Conservation (phyloP, 2,113 vertebrate species). For the Dermatemys mawii region DNA sequence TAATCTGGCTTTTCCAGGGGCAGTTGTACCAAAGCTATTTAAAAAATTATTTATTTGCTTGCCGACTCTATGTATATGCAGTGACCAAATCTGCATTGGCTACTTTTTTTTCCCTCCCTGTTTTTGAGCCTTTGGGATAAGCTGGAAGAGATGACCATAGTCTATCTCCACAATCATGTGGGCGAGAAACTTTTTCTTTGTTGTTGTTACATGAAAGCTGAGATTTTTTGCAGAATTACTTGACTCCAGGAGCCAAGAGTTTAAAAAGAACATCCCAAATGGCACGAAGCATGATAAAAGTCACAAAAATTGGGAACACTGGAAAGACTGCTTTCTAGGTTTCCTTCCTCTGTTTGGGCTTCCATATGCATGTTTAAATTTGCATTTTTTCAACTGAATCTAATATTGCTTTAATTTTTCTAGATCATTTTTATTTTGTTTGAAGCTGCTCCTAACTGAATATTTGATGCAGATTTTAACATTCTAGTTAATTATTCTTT, state of each 20-base stretch:
- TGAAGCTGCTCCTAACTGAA: not conserved
- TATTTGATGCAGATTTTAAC: not conserved
- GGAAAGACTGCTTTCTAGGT: too few relatives aligned
- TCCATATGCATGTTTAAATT: not conserved
- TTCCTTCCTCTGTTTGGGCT: too few relatives aligned
- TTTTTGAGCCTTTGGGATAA: not conserved
- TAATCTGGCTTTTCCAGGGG: not conserved
- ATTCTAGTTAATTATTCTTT: not conserved
- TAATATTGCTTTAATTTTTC: not conserved
- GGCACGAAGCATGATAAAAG: not conserved
- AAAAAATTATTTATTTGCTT: not conserved
- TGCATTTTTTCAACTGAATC: not conserved
- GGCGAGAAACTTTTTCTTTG: not conserved
- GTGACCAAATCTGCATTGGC: not conserved
- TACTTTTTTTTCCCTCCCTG: not conserved
- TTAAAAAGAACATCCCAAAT: not conserved
- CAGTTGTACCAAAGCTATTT: not conserved
- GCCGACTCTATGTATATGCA: not conserved
- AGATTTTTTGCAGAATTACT: not conserved
- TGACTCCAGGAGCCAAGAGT: not conserved
- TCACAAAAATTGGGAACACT: not conserved
- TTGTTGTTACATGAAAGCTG: not conserved
- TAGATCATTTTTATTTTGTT: not conserved
- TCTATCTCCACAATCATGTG: not conserved
- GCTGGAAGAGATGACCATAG: not conserved